These are phyloP conservation scores for Euzophera pinguis DNA, from an alignment of 2,888 invertebrate genomes.

Conservation along the genomic window DNA sequence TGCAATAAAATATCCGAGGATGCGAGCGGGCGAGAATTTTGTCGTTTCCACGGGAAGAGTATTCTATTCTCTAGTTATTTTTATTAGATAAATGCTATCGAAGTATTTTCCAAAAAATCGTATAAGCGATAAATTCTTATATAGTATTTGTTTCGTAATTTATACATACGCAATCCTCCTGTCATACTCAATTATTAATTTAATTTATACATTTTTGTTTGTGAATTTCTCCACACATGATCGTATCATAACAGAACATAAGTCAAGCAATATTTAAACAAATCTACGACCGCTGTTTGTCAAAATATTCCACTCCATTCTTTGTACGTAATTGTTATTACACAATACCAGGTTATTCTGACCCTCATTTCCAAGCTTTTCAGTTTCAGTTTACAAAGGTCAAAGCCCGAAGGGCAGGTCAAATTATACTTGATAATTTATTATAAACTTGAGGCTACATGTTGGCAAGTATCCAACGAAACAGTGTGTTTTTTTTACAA, in stretches of 20 bases:
- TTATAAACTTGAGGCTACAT: slow-evolving; percentile 26
- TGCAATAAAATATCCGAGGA: too few species aligned
- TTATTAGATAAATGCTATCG: too few species aligned
- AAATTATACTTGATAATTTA: neutral
- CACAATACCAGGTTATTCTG: neutral
- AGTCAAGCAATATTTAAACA: neutral
- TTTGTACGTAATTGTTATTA: slow-evolving; percentile 1
- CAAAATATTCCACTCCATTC: slow-evolving; percentile 9
- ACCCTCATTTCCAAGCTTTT: neutral
- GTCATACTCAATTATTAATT: too few species aligned
- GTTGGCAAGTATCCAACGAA: slow-evolving; percentile 40
- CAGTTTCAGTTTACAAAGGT: neutral
- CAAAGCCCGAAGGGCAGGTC: neutral
- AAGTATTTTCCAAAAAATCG: too few species aligned
- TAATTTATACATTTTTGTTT: too few species aligned
- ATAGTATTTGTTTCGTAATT: too few species aligned
- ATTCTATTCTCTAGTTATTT: too few species aligned
- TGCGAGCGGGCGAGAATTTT: too few species aligned
- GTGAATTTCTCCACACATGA: neutral
- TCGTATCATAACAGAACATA: neutral
- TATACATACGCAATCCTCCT: too few species aligned
- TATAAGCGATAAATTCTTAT: too few species aligned
- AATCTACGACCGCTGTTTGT: neutral
- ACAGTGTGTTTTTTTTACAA: slow-evolving; percentile 40
- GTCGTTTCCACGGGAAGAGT: too few species aligned